phyloP scores from a whole-genome alignment of 1,140 invertebrate species.

The Lasioglossum baleicum region DNA sequence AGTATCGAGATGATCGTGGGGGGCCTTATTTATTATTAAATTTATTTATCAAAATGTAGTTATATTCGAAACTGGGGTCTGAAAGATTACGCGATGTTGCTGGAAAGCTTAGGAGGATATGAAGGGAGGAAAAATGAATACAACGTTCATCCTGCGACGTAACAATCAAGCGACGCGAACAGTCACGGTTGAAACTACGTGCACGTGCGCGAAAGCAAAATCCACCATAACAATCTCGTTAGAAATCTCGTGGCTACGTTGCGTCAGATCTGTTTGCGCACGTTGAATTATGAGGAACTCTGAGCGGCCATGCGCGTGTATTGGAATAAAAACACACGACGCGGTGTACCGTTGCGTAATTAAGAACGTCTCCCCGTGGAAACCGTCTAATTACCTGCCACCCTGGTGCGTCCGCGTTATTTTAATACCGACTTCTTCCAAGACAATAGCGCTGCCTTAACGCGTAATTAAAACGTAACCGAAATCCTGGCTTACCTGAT shows the following conservation, averaged over 20 bases:
- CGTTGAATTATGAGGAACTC: conserved; percentile 18
- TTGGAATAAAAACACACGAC: conserved; percentile 7
- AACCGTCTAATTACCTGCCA: conserved; percentile 32
- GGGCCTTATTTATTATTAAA: too few relatives aligned
- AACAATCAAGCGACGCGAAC: not conserved
- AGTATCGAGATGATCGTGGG: too few relatives aligned
- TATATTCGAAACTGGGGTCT: too few relatives aligned
- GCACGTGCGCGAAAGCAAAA: not conserved
- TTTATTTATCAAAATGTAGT: too few relatives aligned
- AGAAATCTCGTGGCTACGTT: conserved; percentile 10
- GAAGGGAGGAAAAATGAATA: too few relatives aligned
- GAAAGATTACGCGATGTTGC: too few relatives aligned
- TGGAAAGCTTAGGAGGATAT: too few relatives aligned
- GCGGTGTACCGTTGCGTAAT: conserved; percentile 19
- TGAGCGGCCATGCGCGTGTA: too few relatives aligned
- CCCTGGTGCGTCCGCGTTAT: not conserved
- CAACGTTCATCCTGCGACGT: not conserved
- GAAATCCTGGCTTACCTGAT: too few relatives aligned
- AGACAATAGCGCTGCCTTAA: not conserved
- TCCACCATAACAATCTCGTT: conserved; percentile 31
- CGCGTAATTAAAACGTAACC: conserved; percentile 7
- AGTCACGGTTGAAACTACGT: not conserved
- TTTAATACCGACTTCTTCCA: not conserved
- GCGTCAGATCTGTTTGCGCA: conserved; percentile 9
- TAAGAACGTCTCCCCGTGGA: not conserved